These are phyloP conservation scores for Styela clava DNA, from an alignment of 23 tunicate genomes.

Conservation along the genomic window DNA sequence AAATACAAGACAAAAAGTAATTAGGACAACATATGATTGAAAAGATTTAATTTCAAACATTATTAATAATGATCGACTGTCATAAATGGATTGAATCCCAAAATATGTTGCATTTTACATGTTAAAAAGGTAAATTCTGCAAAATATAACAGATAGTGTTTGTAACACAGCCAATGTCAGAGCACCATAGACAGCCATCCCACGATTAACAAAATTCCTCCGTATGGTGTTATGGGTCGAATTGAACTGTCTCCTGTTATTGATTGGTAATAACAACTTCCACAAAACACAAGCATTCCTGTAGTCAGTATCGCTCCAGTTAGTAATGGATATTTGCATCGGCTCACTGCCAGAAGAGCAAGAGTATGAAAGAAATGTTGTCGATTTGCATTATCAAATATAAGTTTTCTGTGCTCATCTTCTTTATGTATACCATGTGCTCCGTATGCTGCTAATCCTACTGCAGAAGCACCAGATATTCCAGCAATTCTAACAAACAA, in stretches of 20 bases:
- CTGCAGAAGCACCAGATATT: constrained; percentile 21
- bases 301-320: constrained; percentile 10
- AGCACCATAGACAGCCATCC: constrained; percentile 25
- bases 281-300: constrained; percentile 21
- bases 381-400: constrained; percentile 20
- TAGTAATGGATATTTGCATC: constrained; percentile 15
- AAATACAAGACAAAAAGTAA: no score
- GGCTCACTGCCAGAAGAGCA: constrained; percentile 13
- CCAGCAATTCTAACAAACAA: constrained; percentile 20
- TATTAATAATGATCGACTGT: no score
- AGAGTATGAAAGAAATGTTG: constrained; percentile 24
- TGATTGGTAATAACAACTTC: constrained; percentile 27
- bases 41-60: no score
- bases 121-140: no score
- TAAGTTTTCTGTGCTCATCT: constrained; percentile 9
- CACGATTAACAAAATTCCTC: constrained; percentile 17
- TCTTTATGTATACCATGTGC: constrained; percentile 24
- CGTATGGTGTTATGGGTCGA: constrained; percentile 13
- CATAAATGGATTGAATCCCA: no score
- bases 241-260: constrained; percentile 18
- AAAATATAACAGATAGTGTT: no score
- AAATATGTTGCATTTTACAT: no score
- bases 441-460: constrained; percentile 20
- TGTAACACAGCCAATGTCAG: no score
- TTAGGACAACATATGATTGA: no score